Percentiles rank a stretch among this genome's conserved stretches.
These are phyloP conservation scores for Melieria crassipennis DNA, from an alignment of 2,888 invertebrate species.

Conservation along the genomic window DNA sequence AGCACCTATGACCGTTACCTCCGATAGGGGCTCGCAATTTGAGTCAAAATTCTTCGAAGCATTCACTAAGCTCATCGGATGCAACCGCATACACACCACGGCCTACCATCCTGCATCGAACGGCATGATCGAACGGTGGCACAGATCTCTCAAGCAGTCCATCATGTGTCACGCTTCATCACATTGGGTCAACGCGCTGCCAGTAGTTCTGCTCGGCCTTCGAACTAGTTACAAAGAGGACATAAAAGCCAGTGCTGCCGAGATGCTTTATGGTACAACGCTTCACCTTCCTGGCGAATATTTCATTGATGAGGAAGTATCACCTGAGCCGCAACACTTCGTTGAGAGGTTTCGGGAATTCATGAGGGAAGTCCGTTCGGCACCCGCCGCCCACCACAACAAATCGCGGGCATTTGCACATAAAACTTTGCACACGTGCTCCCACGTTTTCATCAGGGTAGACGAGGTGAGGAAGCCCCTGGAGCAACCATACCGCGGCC, in stretches of 20 bases:
- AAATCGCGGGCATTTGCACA: too few species aligned
- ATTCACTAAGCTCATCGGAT: constrained; percentile 9
- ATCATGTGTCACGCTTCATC: constrained; percentile 39
- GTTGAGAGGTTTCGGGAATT: too few species aligned
- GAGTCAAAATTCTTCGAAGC: constrained; percentile 21
- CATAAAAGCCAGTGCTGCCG: constrained; percentile 48
- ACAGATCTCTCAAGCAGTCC: constrained; percentile 1
- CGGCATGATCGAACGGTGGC: constrained; percentile 13
- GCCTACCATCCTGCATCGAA: constrained; percentile 1
- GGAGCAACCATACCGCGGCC: constrained; percentile 39
- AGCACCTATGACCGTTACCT: constrained; percentile 9
- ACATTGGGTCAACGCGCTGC: constrained; percentile 52
- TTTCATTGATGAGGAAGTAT: constrained; percentile 20
- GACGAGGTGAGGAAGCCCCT: constrained; percentile 30
- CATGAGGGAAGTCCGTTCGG: too few species aligned
- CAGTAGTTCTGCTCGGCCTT: constrained; percentile 55
- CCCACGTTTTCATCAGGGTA: too few species aligned
- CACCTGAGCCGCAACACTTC: too few species aligned
- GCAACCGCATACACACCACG: background rate
- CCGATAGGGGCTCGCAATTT: constrained; percentile 10
- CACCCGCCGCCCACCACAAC: too few species aligned
- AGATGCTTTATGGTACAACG: constrained; percentile 52
- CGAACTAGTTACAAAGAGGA: constrained; percentile 52
- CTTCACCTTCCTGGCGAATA: constrained; percentile 48
- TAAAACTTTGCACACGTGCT: too few species aligned